Evolutionary conservation across 2,113 vertebrate genomes (phyloP), one percentile per base, ranked within the genome.

Genomic region (Deroptyus accipitrinus): DNA sequence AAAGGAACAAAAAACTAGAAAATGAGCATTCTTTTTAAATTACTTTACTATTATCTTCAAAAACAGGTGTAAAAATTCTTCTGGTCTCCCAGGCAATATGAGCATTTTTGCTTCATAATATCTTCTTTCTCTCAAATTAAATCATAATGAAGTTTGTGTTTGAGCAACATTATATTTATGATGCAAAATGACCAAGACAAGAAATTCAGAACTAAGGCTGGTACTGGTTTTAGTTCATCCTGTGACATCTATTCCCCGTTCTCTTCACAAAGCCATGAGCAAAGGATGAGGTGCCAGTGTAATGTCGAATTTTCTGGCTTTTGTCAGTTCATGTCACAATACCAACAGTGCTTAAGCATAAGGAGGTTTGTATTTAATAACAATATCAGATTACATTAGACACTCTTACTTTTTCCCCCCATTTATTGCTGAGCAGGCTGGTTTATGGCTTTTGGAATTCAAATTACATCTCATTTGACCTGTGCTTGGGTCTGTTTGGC

Each of bases 391-490:
- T 98, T 98, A 91, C 85, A 77, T 89, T 79, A 74, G 89, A 74
- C 41, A 64, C 63, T 68, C 44, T 90, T 57, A 88, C 70, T 66
- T 88, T 91, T 55, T 14, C 1, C 11, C 85, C 48, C 90, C 28
- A 78, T 20, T 97, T 95, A 90, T 55, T 97, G 95, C 97, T 98
- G 95, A 98, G 82, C 76, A 92, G 95, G 88, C 96, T 89, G 44
- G 59, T 85, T 98, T 97, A 94, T 92, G 94, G 86, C 74, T 93
- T 79, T 96, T 92, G 62, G 68, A 91, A 92, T 93, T 95, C 83
- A 94, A 95, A 92, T 93, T 86, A 23, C 74, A 88, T 92, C 72
- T 85, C 89, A 70, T 75, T 81, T 79, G 89, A 95, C 88, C 83
- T 91, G 51, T 3, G 4, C 35, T 83, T 95, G 73, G 10, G 41